Percentiles rank a stretch among this genome's conserved stretches.
These are phyloP conservation scores for Spea multiplicata DNA, from an alignment of 2,113 vertebrate genomes.

Conservation along the genomic window DNA sequence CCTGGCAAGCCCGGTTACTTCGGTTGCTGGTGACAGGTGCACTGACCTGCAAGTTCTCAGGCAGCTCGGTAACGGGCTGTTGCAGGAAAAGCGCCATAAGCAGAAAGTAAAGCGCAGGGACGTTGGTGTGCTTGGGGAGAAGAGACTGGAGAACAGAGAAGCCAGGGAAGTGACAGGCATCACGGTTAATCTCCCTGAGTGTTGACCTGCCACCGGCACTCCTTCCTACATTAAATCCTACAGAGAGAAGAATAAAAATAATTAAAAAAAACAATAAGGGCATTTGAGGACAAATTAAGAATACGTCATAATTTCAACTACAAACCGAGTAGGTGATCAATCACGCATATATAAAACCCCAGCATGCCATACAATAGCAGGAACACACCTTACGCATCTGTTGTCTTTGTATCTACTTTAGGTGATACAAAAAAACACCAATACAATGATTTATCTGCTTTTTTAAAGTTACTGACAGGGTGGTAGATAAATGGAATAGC, in stretches of 20 bases:
- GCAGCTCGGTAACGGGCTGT: constrained; percentile 93
- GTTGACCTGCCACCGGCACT: constrained; percentile 89
- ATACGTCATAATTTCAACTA: too few relatives aligned
- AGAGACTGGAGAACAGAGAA: constrained; percentile 91
- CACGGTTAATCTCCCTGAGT: constrained; percentile 90
- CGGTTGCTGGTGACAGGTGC: constrained; percentile 72
- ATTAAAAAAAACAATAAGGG: too few relatives aligned
- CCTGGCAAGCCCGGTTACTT: constrained; percentile 72
- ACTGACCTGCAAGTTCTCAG: constrained; percentile 96
- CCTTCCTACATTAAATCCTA: constrained; percentile 95
- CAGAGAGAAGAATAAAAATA: neutral
- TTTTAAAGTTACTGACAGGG: too few relatives aligned
- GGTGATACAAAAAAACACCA: too few relatives aligned
- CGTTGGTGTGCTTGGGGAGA: constrained; percentile 94
- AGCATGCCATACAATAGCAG: too few relatives aligned
- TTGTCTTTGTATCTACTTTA: too few relatives aligned
- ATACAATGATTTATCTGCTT: too few relatives aligned
- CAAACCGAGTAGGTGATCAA: too few relatives aligned
- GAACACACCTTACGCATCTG: too few relatives aligned
- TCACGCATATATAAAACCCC: too few relatives aligned
- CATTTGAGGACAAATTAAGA: too few relatives aligned
- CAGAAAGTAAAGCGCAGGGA: constrained; percentile 95
- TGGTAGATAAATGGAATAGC: too few relatives aligned
- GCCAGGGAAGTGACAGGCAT: constrained; percentile 94
- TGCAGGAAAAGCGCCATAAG: constrained; percentile 98